Evolutionary conservation across 2,113 vertebrate genomes (phyloP).

Genomic region (Ornithorhynchus anatinus): DNA sequence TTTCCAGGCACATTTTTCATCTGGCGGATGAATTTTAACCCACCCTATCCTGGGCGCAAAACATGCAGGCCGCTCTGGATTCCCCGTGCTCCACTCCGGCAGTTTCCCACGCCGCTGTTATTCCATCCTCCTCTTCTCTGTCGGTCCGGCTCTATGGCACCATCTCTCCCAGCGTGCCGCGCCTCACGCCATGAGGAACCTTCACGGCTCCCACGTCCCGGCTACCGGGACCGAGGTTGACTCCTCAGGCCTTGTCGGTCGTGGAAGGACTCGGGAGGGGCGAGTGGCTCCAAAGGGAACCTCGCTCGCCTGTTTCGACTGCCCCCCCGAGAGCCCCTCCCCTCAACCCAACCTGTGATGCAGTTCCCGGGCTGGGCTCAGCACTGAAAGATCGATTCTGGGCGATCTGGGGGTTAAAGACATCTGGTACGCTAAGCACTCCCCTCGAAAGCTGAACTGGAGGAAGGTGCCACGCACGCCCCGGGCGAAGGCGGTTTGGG

Average conservation of each 20-base stretch:
- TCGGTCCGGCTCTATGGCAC: not conserved
- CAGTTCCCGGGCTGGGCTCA: too few relatives aligned
- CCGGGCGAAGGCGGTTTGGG: constrained; percentile 36
- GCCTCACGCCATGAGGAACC: constrained; percentile 7
- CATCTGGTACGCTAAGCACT: constrained; percentile 31
- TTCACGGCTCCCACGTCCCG: not conserved
- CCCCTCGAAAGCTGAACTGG: constrained; percentile 21
- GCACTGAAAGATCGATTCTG: constrained; percentile 23
- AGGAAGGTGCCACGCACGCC: constrained; percentile 40
- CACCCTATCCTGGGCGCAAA: not conserved
- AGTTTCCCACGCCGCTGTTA: not conserved
- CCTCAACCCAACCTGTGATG: constrained; percentile 9
- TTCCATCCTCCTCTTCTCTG: not conserved
- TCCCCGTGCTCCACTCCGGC: not conserved
- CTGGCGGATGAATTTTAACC: too few relatives aligned
- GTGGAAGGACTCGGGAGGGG: too few relatives aligned
- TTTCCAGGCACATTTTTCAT: too few relatives aligned
- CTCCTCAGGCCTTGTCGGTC: too few relatives aligned
- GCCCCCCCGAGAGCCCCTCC: not conserved
- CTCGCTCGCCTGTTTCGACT: not conserved
- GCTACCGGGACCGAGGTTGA: not conserved
- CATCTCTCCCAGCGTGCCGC: not conserved
- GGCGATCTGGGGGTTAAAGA: constrained; percentile 34
- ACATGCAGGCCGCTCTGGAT: not conserved
- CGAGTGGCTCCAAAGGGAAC: too few relatives aligned